Conservation (phyloP, 37 sponge, comb jelly and placozoan genomes). For the Hormiphora californensis region DNA sequence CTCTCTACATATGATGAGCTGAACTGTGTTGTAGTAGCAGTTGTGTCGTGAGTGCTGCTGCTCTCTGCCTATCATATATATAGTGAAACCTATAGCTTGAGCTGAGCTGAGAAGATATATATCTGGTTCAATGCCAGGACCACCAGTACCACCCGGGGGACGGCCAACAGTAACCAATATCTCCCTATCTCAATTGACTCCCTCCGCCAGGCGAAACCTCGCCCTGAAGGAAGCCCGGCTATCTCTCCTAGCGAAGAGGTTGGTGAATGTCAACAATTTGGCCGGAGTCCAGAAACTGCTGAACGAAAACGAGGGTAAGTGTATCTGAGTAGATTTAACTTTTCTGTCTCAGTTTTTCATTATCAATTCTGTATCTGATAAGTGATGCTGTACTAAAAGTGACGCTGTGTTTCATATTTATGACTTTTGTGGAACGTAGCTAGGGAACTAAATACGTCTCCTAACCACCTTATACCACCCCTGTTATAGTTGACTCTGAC, state of each 20-base stretch:
- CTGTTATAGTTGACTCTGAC: neutral
- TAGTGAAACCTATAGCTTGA: no score
- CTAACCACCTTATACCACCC: neutral
- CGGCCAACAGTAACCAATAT: neutral
- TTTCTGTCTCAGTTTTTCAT: neutral
- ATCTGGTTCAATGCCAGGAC: neutral
- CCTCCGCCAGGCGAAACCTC: conserved; percentile 17
- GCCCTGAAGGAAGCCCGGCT: conserved; percentile 44
- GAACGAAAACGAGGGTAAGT: conserved; percentile 1
- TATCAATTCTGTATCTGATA: neutral
- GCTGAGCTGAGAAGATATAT: neutral
- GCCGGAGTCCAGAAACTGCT: neutral
- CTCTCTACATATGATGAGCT: no score
- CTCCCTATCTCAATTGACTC: neutral
- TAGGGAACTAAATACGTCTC: no score
- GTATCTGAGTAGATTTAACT: neutral
- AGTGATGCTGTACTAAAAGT: neutral
- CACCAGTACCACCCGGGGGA: neutral
- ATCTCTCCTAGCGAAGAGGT: neutral
- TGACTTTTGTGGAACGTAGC: neutral
- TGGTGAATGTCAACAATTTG: neutral
- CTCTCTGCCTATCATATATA: no score
- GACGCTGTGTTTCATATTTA: neutral
- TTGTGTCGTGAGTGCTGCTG: no score
- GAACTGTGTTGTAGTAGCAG: no score